Conservation (phyloP, 2,888 invertebrate genomes). For the Rhorus exstirpatorius region DNA sequence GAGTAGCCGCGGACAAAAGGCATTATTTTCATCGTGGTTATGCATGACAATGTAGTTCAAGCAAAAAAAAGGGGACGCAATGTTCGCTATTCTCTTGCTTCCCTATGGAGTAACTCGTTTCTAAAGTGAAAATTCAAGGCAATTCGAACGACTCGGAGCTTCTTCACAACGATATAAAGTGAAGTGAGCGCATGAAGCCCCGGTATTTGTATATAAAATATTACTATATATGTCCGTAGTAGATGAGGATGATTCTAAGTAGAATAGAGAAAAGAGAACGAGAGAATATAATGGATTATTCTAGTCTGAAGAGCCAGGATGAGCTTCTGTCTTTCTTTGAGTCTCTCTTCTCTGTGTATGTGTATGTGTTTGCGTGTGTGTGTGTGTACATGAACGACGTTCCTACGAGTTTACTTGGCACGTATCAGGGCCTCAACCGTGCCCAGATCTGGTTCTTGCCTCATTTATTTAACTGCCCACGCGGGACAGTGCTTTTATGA, state of each 20-base stretch:
- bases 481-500: slow-evolving; percentile 69
- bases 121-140: slow-evolving; percentile 39
- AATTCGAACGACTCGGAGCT: slow-evolving; percentile 39
- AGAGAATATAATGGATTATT: slow-evolving; percentile 62
- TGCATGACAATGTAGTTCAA: not conserved
- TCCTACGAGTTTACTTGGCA: slow-evolving; percentile 12
- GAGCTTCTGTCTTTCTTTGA: slow-evolving; percentile 36
- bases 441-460: slow-evolving; percentile 72
- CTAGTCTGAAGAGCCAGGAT: slow-evolving; percentile 30
- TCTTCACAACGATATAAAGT: slow-evolving; percentile 30
- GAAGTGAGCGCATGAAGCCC: slow-evolving; percentile 19
- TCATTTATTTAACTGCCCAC: slow-evolving; percentile 72
- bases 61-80: not conserved
- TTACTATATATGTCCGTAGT: slow-evolving; percentile 18
- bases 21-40: not conserved
- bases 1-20: not conserved
- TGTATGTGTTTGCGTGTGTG: not conserved
- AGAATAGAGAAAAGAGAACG: slow-evolving; percentile 36
- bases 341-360: not conserved
- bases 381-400: slow-evolving; percentile 17
- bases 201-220: slow-evolving; percentile 32
- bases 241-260: slow-evolving; percentile 40
- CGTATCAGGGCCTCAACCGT: slow-evolving; percentile 47
- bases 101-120: slow-evolving; percentile 25
- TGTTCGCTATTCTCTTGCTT: not conserved